Evolutionary conservation across 2,888 invertebrate species (phyloP).

Genomic region (Ethmia dodecea): DNA sequence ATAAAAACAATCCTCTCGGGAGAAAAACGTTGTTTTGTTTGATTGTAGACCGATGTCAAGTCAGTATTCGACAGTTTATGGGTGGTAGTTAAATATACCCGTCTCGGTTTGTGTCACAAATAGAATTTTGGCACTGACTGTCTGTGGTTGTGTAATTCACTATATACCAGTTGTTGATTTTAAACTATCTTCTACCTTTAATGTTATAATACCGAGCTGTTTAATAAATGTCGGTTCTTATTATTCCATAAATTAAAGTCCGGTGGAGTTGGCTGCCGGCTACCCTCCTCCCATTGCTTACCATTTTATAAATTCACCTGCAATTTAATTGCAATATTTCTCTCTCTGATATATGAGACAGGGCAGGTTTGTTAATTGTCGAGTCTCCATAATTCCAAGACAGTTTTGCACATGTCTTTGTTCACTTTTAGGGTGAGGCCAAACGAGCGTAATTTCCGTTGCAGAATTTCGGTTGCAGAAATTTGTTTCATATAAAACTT

Average conservation of each 20-base stretch:
- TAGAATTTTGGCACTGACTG: constrained; percentile 76
- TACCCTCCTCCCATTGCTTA: too few species aligned
- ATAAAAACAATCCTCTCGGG: too few species aligned
- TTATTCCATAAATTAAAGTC: constrained; percentile 2
- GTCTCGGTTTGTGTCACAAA: constrained; percentile 74
- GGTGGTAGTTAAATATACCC: constrained; percentile 75
- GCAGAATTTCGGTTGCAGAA: too few species aligned
- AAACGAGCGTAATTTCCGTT: too few species aligned
- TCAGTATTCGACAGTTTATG: constrained; percentile 72
- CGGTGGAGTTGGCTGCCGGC: neutral
- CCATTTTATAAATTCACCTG: too few species aligned
- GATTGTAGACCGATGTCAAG: constrained; percentile 44
- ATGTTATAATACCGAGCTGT: constrained; percentile 14
- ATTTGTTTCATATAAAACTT: too few species aligned
- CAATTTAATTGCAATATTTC: too few species aligned
- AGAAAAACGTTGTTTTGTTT: constrained; percentile 20
- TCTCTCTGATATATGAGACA: too few species aligned
- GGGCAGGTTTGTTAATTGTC: too few species aligned
- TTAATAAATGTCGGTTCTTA: constrained; percentile 6
- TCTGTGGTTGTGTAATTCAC: constrained; percentile 74
- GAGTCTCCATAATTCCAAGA: too few species aligned
- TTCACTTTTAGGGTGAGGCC: too few species aligned
- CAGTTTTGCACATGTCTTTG: too few species aligned
- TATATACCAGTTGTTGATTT: constrained; percentile 69
- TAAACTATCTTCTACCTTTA: constrained; percentile 49